A percentile compares a stretch with the other conserved stretches of the same genome.
These are phyloP conservation scores for Seriola aureovittata DNA, from an alignment of 2,113 vertebrate genomes.

Conservation along the genomic window DNA sequence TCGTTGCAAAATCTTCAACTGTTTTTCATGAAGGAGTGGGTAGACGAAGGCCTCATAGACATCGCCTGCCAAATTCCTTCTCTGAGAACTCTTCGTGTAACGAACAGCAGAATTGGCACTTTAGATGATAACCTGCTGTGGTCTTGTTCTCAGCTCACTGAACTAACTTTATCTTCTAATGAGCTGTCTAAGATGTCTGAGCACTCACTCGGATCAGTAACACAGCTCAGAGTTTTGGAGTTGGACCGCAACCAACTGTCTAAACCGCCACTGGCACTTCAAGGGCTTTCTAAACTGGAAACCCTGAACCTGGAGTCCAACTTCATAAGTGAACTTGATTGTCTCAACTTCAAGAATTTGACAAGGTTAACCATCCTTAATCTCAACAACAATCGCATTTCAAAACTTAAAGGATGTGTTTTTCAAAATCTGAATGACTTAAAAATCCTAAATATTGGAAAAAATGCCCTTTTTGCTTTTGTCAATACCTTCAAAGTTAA, in stretches of 20 bases:
- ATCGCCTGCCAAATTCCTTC: slow-evolving; percentile 71
- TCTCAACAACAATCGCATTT: slow-evolving; percentile 64
- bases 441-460: slow-evolving; percentile 43
- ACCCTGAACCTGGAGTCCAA: slow-evolving; percentile 69
- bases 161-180: slow-evolving; percentile 53
- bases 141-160: slow-evolving; percentile 52
- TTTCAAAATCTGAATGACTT: slow-evolving; percentile 61
- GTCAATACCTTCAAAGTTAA: slow-evolving; percentile 41
- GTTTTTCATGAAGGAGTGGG: slow-evolving; percentile 3
- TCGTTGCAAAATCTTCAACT: slow-evolving; percentile 63
- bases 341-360: slow-evolving; percentile 61
- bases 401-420: slow-evolving; percentile 29
- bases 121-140: slow-evolving; percentile 19
- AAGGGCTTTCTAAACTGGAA: slow-evolving; percentile 52
- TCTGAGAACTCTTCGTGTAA: slow-evolving; percentile 56
- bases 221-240: slow-evolving; percentile 33
- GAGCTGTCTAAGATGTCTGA: slow-evolving; percentile 24
- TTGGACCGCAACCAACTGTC: slow-evolving; percentile 51
- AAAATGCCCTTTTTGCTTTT: slow-evolving; percentile 60
- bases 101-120: slow-evolving; percentile 22
- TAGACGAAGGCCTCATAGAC: slow-evolving; percentile 43
- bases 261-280: slow-evolving; percentile 29
- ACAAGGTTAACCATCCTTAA: slow-evolving; percentile 53
- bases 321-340: slow-evolving; percentile 49
- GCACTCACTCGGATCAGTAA: slow-evolving; percentile 36